Evolutionary conservation across 2,888 invertebrate species (phyloP), one percentile per base, ranked within the genome.

Genomic region (Rutpela maculata): DNA sequence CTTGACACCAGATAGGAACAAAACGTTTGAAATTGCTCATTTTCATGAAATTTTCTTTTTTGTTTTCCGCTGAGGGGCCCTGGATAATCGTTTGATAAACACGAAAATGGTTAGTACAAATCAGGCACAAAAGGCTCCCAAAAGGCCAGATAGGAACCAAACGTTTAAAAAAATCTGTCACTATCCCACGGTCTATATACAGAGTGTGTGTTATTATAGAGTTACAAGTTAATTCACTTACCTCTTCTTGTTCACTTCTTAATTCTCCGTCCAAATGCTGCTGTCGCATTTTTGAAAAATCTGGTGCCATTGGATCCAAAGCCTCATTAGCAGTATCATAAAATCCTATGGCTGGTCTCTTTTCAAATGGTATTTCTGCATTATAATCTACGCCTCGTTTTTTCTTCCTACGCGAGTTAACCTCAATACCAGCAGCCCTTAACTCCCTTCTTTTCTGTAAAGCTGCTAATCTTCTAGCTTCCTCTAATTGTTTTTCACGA

Each of bases 381-480:
- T 99, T 99, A 91, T 99, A 99, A 89, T 99, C 98, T 5, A 99
- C 97, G 0, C 98, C 97, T 12, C 98, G 95, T 88, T 97, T 94
- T 87, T 93, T 94, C 86, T 94, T 95, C 75, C 94, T 92, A 26
- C 93, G 84, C 6, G 90, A 87, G 71, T 90, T 88, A 3, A 92
- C 91, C 82, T 91, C 93, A 80, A 99, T 99, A 6, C 99, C 99
- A 19, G 99, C 99, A 79, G 99, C 99, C 83, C 98, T 94, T 60
- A 99, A 91, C 89, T 99, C 99, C 57, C 99, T 92, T n/a, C 99
- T 93, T 90, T 99, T 99, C 90, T 99, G 99, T 72, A 99, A 89
- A 0, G 99, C 97, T 0, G 99, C 99, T 62, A 99, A 92, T 18
- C 99, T 92, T 31, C 99, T 92, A 0, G 99, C 99, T 90, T 99